phyloP scores from a whole-genome alignment of 1,140 invertebrate species.

The Eueides isabella region DNA sequence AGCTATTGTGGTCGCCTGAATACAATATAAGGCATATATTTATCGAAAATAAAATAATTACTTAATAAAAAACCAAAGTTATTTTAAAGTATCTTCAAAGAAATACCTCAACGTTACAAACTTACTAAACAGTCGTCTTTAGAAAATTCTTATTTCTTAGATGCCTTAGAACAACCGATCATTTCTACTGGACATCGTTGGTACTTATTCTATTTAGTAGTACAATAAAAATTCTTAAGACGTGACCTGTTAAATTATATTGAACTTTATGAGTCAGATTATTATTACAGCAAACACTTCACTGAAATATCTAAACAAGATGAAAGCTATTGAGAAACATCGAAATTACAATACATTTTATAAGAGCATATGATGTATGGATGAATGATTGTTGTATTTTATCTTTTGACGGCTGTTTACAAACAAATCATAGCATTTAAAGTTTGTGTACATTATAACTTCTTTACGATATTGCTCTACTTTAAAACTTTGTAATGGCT shows the following conservation, averaged over 20 bases:
- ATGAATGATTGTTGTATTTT: constrained; percentile 19
- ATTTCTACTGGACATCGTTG: constrained; percentile 41
- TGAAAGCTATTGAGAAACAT: background rate
- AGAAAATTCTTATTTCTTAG: too few species aligned
- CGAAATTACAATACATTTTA: background rate
- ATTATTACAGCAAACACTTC: background rate
- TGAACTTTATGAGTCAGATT: constrained; percentile 13
- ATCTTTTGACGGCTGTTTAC: constrained; percentile 25
- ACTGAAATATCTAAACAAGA: background rate
- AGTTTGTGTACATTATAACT: constrained; percentile 29
- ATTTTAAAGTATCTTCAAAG: too few species aligned
- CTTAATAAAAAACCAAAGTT: too few species aligned
- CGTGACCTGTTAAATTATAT: constrained; percentile 1
- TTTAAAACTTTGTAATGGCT: constrained; percentile 16
- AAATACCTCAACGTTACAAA: too few species aligned
- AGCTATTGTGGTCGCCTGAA: background rate
- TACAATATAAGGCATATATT: background rate
- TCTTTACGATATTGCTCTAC: constrained; percentile 27
- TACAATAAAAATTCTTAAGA: constrained; percentile 21
- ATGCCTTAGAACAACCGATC: constrained; percentile 30
- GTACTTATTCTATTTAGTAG: constrained; percentile 14
- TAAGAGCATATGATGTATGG: background rate
- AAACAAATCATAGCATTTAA: constrained; percentile 28
- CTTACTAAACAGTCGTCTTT: too few species aligned
- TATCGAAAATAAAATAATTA: background rate